Percentiles rank a stretch among this genome's conserved stretches.
These are phyloP conservation scores for Gymnothorax reevesii DNA, from an alignment of 2,797 vertebrate genomes.

Conservation along the genomic window DNA sequence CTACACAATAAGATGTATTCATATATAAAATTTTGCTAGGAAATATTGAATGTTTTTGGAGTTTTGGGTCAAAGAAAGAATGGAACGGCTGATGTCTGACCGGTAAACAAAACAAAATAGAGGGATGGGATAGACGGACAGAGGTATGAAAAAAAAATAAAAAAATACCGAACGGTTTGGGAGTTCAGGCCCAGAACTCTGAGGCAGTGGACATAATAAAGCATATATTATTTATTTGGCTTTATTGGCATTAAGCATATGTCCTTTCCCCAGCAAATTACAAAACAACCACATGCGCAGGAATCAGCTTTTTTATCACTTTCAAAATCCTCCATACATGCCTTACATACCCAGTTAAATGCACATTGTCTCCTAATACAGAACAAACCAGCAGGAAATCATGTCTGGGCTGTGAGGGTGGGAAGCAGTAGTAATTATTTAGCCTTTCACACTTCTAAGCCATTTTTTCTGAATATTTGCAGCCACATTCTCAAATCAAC, in stretches of 20 bases:
- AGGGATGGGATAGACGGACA: no score
- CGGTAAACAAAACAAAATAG: no score
- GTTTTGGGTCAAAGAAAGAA: no score
- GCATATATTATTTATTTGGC: conserved; percentile 16
- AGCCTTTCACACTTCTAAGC: conserved; percentile 12
- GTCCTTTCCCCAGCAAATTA: not conserved
- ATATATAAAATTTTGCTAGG: no score
- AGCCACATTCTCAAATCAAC: conserved; percentile 42
- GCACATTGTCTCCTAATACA: not conserved
- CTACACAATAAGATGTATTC: no score
- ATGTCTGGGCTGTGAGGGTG: not conserved
- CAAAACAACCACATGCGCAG: not conserved
- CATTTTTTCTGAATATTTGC: conserved; percentile 31
- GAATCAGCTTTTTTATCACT: conserved; percentile 36
- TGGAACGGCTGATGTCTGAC: no score
- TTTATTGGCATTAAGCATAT: not conserved
- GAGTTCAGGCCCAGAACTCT: no score
- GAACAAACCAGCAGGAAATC: no score
- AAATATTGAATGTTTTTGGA: no score
- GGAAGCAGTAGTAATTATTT: conserved; percentile 38
- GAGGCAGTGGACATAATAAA: not conserved
- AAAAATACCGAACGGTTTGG: no score
- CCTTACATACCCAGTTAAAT: conserved; percentile 16
- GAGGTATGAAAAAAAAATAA: no score
- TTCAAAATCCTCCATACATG: conserved; percentile 1